phyloP scores from a whole-genome alignment of 2,113 vertebrate species.

The Elanoides forficatus region DNA sequence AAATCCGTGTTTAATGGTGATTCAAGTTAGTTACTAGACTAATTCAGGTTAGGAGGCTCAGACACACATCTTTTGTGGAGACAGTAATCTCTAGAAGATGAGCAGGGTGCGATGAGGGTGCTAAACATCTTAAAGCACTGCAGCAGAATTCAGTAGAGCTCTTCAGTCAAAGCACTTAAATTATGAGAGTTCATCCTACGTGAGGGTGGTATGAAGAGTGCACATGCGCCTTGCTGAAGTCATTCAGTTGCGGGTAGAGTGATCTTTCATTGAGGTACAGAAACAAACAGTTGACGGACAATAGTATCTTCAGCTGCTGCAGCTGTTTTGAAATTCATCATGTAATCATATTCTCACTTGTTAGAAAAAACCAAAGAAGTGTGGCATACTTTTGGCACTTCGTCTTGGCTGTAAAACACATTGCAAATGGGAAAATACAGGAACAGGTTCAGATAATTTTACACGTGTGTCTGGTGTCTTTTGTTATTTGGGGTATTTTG shows the following conservation, averaged over 20 bases:
- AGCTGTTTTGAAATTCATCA: neutral
- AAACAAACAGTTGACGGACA: neutral
- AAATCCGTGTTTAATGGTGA: neutral
- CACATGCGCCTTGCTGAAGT: neutral
- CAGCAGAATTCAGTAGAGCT: neutral
- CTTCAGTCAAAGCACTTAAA: neutral
- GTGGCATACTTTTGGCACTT: neutral
- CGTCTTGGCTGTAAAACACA: neutral
- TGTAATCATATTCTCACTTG: neutral
- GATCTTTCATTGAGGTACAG: neutral
- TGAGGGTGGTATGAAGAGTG: neutral
- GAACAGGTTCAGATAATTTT: neutral
- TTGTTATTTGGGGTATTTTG: neutral
- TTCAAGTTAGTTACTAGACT: neutral
- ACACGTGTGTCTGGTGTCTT: accelerated
- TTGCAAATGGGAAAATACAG: neutral
- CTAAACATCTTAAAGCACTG: neutral
- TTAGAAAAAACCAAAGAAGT: neutral
- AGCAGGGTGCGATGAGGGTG: neutral
- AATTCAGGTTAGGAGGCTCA: neutral
- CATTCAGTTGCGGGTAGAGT: neutral
- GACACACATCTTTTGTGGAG: neutral
- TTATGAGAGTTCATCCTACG: neutral
- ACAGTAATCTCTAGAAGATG: neutral
- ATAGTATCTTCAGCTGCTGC: neutral